A percentile compares a stretch with the other conserved stretches of the same genome.
Evolutionary conservation across 2,888 invertebrate species (phyloP).

Genomic region (Hesperia comma): DNA sequence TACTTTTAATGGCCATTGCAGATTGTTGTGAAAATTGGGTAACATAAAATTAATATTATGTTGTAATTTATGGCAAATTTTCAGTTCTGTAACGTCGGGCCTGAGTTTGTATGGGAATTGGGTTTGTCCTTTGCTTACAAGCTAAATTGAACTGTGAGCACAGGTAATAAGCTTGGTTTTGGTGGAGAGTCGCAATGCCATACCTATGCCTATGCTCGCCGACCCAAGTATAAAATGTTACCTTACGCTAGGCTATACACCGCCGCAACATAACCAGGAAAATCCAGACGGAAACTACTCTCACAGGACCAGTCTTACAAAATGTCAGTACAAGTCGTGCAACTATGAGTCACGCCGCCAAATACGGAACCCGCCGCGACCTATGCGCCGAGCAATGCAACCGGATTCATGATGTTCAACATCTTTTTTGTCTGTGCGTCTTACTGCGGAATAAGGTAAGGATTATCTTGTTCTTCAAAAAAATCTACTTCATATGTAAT

Average conservation of each 20-base stretch:
- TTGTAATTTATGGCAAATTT: no score
- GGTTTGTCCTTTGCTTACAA: no score
- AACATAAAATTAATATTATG: no score
- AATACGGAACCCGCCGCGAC: constrained; percentile 58
- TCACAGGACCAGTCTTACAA: not conserved
- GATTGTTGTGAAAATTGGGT: no score
- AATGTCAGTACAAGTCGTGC: constrained; percentile 34
- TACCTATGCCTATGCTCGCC: no score
- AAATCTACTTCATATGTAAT: not conserved
- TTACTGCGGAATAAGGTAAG: constrained; percentile 7
- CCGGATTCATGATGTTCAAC: constrained; percentile 49
- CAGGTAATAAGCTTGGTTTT: no score
- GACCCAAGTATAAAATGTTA: no score
- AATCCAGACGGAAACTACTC: constrained; percentile 8
- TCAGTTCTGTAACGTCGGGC: no score
- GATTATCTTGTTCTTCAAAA: constrained; percentile 17
- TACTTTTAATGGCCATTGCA: no score
- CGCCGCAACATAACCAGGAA: not conserved
- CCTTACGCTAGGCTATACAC: not conserved
- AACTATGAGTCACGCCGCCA: constrained; percentile 64
- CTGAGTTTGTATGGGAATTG: no score
- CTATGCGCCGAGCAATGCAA: constrained; percentile 51
- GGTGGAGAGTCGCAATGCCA: no score
- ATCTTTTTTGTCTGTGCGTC: constrained; percentile 34
- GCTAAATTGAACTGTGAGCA: no score